A percentile compares a stretch with the other conserved stretches of the same genome.
These are phyloP conservation scores for Macrotrachela quadricornifera DNA, from an alignment of 1,140 invertebrate genomes.

Conservation along the genomic window DNA sequence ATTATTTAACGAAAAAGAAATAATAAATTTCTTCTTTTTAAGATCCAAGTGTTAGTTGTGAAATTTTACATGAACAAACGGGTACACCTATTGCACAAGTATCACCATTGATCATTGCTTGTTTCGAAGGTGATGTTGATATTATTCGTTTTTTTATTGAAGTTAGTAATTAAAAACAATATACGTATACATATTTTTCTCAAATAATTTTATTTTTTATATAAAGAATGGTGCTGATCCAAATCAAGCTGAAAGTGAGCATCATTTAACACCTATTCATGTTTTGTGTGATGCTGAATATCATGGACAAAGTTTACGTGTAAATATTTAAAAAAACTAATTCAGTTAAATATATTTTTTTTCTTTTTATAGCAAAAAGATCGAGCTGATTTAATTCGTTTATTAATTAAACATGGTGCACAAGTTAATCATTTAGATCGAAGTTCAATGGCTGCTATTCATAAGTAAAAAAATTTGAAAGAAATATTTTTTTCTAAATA, in stretches of 20 bases:
- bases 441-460: conserved; percentile 7
- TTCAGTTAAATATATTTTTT: not conserved
- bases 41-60: conserved; percentile 4
- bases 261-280: conserved; percentile 9
- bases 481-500: not conserved
- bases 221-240: conserved; percentile 5
- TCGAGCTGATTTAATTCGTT: conserved; percentile 1
- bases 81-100: conserved; percentile 9
- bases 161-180: not conserved
- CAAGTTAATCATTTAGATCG: conserved; percentile 9
- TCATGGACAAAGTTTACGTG: conserved; percentile 7
- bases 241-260: conserved; percentile 7
- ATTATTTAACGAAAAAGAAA: no score
- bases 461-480: not conserved
- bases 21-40: no score
- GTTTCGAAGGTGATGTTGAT: conserved; percentile 9
- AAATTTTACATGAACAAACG: conserved; percentile 8
- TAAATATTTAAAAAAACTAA: not conserved
- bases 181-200: no score
- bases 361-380: conserved; percentile 6
- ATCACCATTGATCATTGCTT: conserved; percentile 8
- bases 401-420: conserved; percentile 1
- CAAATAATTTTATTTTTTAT: no score
- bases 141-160: conserved; percentile 7
- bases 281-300: conserved; percentile 9